Conservation (phyloP, 2,888 invertebrate genomes). For the Sminthurides aquaticus region DNA sequence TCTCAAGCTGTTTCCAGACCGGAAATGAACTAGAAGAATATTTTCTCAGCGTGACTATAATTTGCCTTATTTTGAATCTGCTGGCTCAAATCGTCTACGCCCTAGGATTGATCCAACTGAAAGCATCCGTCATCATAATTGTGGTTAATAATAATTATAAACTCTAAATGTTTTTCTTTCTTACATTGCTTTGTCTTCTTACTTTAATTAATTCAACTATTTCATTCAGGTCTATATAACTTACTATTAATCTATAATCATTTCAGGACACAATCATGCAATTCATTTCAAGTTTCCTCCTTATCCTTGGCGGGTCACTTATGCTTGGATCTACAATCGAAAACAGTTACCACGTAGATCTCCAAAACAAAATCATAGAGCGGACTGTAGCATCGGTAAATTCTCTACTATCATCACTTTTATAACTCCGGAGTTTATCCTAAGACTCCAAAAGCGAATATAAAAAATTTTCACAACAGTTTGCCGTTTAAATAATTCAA, state of each 20-base stretch:
- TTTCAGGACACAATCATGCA: conserved; percentile 11
- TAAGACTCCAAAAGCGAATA: not conserved
- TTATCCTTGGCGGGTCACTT: conserved; percentile 9
- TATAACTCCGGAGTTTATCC: not conserved
- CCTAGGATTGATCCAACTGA: conserved; percentile 4
- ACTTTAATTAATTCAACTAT: too few species aligned
- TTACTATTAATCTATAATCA: too few species aligned
- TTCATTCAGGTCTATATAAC: too few species aligned
- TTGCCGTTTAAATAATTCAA: not conserved
- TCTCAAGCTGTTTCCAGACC: conserved; percentile 3
- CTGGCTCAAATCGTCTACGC: conserved; percentile 5
- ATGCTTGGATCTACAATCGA: conserved; percentile 16
- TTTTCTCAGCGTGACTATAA: conserved; percentile 14
- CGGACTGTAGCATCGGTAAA: conserved; percentile 15
- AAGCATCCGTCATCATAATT: not conserved
- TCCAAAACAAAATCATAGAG: conserved; percentile 16
- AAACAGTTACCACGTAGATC: conserved; percentile 12
- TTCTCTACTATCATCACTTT: not conserved
- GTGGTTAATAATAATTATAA: too few species aligned
- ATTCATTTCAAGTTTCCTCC: conserved; percentile 7
- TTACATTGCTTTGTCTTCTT: too few species aligned
- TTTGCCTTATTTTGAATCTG: conserved; percentile 11
- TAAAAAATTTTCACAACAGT: too few species aligned
- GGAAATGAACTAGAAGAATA: conserved; percentile 15
- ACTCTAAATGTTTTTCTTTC: too few species aligned